A percentile compares a stretch with the other conserved stretches of the same genome.
Conservation (phyloP, 2,113 vertebrate genomes). For the Etheostoma spectabile region DNA sequence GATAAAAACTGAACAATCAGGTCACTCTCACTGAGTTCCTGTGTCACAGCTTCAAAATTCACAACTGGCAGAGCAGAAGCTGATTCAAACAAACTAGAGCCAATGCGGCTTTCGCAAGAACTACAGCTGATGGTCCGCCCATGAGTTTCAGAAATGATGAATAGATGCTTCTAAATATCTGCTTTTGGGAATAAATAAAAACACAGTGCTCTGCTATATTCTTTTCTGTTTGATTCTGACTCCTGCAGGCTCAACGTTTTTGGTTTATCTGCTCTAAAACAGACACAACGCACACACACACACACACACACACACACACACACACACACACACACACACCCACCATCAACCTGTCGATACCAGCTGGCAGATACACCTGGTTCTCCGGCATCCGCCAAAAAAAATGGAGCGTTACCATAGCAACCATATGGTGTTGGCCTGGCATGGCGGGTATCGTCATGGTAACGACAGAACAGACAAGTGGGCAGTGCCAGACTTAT, state of each 20-base stretch:
- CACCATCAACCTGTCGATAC: constrained; percentile 79
- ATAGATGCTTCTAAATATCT: constrained; percentile 10
- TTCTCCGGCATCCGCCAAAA: constrained; percentile 64
- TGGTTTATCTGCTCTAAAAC: constrained; percentile 62
- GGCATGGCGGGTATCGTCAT: constrained; percentile 72
- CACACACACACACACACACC: constrained; percentile 55
- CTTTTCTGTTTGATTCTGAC: constrained; percentile 16
- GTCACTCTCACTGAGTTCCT: background rate
- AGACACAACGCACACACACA: constrained; percentile 42
- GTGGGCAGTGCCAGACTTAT: constrained; percentile 64
- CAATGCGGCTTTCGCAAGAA: background rate
- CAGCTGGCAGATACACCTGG: constrained; percentile 82
- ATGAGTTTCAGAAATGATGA: constrained; percentile 5
- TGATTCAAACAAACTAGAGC: background rate
- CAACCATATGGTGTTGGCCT: constrained; percentile 78
- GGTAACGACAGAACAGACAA: constrained; percentile 72
- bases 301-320: constrained; percentile 32
- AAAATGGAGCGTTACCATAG: constrained; percentile 65
- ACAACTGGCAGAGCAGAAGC: background rate
- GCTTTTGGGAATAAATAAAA: background rate
- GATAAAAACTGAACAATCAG: background rate
- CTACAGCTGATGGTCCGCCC: background rate
- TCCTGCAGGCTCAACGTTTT: constrained; percentile 38
- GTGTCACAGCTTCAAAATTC: background rate
- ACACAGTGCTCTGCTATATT: background rate